A percentile compares a stretch with the other conserved stretches of the same genome.
Evolutionary conservation across 1,140 invertebrate species (phyloP).

Genomic region (Drosophila ercepeae): DNA sequence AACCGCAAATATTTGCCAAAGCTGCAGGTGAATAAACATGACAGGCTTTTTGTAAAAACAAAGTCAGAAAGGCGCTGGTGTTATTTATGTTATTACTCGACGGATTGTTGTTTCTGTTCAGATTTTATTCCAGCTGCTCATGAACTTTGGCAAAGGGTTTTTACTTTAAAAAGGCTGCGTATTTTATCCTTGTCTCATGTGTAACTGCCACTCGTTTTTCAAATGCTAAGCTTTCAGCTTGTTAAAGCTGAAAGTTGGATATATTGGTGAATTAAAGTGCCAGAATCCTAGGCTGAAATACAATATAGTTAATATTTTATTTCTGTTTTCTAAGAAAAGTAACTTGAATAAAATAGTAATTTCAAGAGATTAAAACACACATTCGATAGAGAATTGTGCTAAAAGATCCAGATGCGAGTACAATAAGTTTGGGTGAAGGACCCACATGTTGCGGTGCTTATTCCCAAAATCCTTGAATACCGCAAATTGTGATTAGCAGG

Average conservation of each 20-base stretch:
- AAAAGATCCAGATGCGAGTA: too few relatives aligned
- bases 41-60: slow-evolving; percentile 6
- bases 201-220: slow-evolving; percentile 17
- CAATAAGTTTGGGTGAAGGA: not conserved
- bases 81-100: slow-evolving; percentile 18
- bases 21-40: slow-evolving; percentile 34
- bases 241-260: slow-evolving; percentile 11
- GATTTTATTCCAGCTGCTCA: not conserved
- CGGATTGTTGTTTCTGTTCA: slow-evolving; percentile 5
- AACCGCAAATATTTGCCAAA: slow-evolving; percentile 12
- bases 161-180: not conserved
- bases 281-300: too few relatives aligned
- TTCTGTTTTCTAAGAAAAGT: too few relatives aligned
- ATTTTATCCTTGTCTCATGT: slow-evolving; percentile 8
- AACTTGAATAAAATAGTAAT: too few relatives aligned
- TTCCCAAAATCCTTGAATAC: slow-evolving; percentile 9
- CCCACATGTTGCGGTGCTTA: slow-evolving; percentile 37
- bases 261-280: not conserved
- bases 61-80: slow-evolving; percentile 4
- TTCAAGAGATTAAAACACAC: too few relatives aligned
- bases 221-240: not conserved
- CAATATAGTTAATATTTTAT: not conserved
- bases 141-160: slow-evolving; percentile 15
- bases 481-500: slow-evolving; percentile 66
- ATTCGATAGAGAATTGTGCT: too few relatives aligned